A percentile compares a stretch with the other conserved stretches of the same genome.
These are phyloP conservation scores for Linepithema humile DNA, from an alignment of 1,140 invertebrate genomes.

Conservation along the genomic window DNA sequence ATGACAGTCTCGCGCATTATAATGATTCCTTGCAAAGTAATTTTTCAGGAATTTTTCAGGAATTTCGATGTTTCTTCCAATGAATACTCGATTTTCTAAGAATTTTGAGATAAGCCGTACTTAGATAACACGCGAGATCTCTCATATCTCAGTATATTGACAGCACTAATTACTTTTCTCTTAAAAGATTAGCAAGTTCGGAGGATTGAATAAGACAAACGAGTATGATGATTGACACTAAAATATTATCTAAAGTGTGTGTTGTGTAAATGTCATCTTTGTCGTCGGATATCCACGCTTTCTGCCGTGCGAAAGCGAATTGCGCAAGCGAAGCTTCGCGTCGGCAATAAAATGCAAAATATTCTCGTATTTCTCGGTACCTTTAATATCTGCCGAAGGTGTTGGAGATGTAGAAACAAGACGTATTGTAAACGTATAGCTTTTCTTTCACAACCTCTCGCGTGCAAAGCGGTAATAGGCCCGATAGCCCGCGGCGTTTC, in stretches of 20 bases:
- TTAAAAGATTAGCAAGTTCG: too few species aligned
- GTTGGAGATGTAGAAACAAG: constrained; percentile 10
- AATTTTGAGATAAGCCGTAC: too few species aligned
- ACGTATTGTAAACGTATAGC: constrained; percentile 17
- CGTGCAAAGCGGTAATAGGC: background rate
- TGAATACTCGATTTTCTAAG: too few species aligned
- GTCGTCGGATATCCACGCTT: background rate
- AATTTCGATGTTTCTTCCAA: too few species aligned
- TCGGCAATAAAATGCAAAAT: background rate
- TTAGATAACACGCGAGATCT: too few species aligned
- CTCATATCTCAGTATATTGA: too few species aligned
- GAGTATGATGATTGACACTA: too few species aligned
- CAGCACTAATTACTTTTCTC: too few species aligned
- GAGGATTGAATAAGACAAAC: too few species aligned
- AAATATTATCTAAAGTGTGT: too few species aligned
- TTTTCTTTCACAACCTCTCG: constrained; percentile 9
- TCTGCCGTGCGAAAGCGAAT: background rate
- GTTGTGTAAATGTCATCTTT: background rate
- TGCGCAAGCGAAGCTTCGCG: background rate
- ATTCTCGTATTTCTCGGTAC: constrained; percentile 26
- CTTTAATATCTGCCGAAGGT: constrained; percentile 32
- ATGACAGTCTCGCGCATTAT: background rate
- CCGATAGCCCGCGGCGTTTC: background rate
- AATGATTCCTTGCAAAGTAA: background rate
- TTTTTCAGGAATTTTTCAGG: background rate